Percentiles rank a stretch among this genome's conserved stretches.
phyloP scores from a whole-genome alignment of 1,140 invertebrate species.

The Musca vetustissima region DNA sequence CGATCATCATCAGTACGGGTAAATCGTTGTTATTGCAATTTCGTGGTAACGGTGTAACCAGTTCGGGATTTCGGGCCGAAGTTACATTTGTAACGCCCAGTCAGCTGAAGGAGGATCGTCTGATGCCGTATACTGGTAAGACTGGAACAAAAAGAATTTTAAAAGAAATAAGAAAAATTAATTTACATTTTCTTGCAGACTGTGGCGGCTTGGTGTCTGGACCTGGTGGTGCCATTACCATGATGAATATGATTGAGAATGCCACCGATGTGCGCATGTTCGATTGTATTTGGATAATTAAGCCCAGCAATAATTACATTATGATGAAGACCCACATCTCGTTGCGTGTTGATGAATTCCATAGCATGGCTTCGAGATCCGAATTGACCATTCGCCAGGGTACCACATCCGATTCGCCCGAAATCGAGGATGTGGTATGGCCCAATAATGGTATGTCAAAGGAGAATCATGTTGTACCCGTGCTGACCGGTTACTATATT shows the following conservation, averaged over 20 bases:
- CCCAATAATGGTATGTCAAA: constrained; percentile 58
- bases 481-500: constrained; percentile 70
- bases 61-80: constrained; percentile 68
- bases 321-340: constrained; percentile 73
- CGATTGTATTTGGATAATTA: constrained; percentile 75
- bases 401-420: constrained; percentile 64
- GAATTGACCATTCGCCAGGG: constrained; percentile 68
- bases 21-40: constrained; percentile 68
- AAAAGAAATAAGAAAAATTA: too few relatives aligned
- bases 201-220: constrained; percentile 75
- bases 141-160: constrained; percentile 1
- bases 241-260: constrained; percentile 74
- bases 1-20: constrained; percentile 67
- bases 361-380: constrained; percentile 66
- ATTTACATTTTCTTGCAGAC: constrained; percentile 49
- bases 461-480: constrained; percentile 64
- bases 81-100: constrained; percentile 66
- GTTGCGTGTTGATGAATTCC: constrained; percentile 66
- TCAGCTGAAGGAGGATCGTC: constrained; percentile 57
- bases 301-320: constrained; percentile 65
- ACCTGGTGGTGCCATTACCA: constrained; percentile 73
- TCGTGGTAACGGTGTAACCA: constrained; percentile 71
- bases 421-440: constrained; percentile 63
- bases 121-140: constrained; percentile 63
- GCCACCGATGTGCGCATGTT: constrained; percentile 61